Conservation (phyloP, 2,797 vertebrate genomes). For the Prionace glauca region DNA sequence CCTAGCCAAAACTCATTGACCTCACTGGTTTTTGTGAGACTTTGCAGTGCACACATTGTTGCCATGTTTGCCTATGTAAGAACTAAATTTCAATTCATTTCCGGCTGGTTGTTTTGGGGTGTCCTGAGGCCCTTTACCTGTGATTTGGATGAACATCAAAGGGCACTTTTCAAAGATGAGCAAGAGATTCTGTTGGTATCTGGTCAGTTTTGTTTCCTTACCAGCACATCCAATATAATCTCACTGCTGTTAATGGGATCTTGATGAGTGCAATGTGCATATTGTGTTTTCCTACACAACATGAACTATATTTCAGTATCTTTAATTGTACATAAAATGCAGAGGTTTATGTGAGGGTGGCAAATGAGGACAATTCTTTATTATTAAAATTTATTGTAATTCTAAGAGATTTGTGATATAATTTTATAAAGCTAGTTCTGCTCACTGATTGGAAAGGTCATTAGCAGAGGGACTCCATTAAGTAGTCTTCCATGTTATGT, state of each 20-base stretch:
- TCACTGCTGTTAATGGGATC: neutral
- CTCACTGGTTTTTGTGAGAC: neutral
- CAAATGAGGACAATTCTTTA: neutral
- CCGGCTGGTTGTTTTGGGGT: neutral
- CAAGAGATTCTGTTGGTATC: neutral
- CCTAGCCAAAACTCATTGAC: neutral
- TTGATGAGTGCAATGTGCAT: neutral
- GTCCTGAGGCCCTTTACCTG: neutral
- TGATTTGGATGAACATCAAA: neutral
- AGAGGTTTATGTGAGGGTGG: neutral
- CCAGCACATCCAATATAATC: neutral
- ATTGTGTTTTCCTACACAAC: neutral
- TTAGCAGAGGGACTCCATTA: neutral
- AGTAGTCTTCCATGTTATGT: neutral
- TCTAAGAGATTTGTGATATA: constrained; percentile 1
- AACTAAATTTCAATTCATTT: neutral
- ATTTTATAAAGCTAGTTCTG: neutral
- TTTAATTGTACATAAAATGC: neutral
- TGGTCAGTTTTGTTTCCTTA: neutral
- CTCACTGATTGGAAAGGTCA: neutral
- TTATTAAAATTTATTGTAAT: neutral
- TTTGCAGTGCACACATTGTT: too few relatives aligned
- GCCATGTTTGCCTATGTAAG: neutral
- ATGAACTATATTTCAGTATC: neutral
- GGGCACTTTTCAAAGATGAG: neutral